Base-by-base conservation (phyloP, 2,797 vertebrate species). In the Heterohyrax brucei region DNA sequence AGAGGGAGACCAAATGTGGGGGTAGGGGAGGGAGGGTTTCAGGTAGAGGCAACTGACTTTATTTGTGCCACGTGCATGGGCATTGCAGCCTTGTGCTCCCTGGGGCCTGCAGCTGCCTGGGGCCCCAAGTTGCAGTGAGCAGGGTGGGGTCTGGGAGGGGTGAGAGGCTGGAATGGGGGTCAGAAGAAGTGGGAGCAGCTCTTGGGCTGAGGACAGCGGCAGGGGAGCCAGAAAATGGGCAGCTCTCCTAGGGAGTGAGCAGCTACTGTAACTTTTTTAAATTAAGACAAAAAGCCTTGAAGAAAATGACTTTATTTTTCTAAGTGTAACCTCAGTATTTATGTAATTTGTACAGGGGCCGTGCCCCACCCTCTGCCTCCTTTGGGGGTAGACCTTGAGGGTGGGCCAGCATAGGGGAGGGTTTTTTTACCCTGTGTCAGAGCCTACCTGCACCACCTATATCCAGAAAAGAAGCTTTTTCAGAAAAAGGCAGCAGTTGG, bases 291-390 rank as follows among this genome's bases (percentile, higher is more conserved):
- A 98, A 98, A 98, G 97, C 98, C 98, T 98, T 98, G 98, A 98
- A 98, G 98, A 98, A 98, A 99, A 98, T 98, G 93, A 99, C 98
- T 99, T 98, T 99, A 98, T 99, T 99, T 99, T 99, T 99, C 98
- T 99, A 99, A 98, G 98, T 98, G 98, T 99, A 98, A 98, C 98
- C 98, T 99, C 98, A 99, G 98, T 99, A 99, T 99, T 99, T 99
- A 99, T 99, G 98, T 99, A 99, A 98, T 98, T 98, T 98, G 98
- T 98, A 98, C 98, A 98, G 98, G 98, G 97, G 97, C 96, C 81
- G 91, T 97, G 95, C 96, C 96, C 83, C 94, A 97, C 85, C 94
- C 22, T 84, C 72, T 85, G 13, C 93, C 91, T 85, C 1, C 89
- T 88, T 95, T 82, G 89, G 97, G 97, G 96, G 97, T 95, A 95